phyloP scores from a whole-genome alignment of 1,140 invertebrate species.

The Episyrphus balteatus region DNA sequence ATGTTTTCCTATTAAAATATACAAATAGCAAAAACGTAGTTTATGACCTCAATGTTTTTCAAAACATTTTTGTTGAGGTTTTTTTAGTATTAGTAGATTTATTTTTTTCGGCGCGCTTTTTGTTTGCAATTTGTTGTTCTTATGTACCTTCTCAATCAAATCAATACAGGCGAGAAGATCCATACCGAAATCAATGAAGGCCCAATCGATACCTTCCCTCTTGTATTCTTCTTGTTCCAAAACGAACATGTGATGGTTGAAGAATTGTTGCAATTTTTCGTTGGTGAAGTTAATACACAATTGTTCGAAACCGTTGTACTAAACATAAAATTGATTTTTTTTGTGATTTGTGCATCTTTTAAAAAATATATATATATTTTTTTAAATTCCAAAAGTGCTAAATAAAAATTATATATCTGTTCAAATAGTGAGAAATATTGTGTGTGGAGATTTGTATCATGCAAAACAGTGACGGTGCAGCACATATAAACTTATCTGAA shows the following conservation, averaged over 20 bases:
- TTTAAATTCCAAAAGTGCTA: neutral
- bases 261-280: conserved; percentile 95
- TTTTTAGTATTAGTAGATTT: no score
- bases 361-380: neutral
- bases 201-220: conserved; percentile 88
- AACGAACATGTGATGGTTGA: conserved; percentile 98
- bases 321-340: conserved; percentile 20
- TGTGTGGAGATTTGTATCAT: no score
- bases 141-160: conserved; percentile 88
- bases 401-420: neutral
- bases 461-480: no score
- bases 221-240: conserved; percentile 97
- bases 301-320: conserved; percentile 98
- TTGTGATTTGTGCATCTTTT: no score
- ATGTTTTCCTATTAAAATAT: no score
- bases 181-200: conserved; percentile 97
- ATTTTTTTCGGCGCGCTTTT: no score
- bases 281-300: conserved; percentile 98
- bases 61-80: no score
- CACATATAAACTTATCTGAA: no score
- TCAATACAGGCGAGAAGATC: conserved; percentile 94
- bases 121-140: no score
- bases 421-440: no score
- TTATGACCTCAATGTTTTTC: no score
- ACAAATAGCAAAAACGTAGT: no score